Evolutionary conservation across 2,797 vertebrate genomes (phyloP).

Genomic region (Darevskia nairensis): DNA sequence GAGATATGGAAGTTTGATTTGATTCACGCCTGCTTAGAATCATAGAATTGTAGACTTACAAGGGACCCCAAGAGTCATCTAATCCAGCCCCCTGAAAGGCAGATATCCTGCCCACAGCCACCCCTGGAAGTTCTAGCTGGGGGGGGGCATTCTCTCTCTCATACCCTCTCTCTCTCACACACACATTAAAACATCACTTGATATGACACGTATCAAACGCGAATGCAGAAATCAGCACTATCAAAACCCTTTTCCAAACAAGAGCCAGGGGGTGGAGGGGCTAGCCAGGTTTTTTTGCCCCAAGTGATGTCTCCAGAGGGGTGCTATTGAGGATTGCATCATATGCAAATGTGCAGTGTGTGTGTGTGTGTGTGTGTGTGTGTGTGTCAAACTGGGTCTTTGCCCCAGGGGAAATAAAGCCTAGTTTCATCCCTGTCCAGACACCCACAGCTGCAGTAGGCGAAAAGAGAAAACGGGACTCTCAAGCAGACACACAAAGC

Average conservation of each 20-base stretch:
- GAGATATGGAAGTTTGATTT: not conserved
- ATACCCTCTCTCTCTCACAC: not conserved
- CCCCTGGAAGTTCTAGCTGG: not conserved
- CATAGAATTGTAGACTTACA: no score
- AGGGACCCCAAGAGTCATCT: no score
- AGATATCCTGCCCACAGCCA: no score
- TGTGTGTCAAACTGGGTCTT: not conserved
- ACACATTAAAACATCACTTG: not conserved
- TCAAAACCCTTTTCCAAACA: no score
- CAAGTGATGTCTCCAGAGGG: no score
- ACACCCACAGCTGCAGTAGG: not conserved
- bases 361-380: not conserved
- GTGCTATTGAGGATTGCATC: no score
- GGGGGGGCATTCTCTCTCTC: not conserved
- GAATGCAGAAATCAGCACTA: not conserved
- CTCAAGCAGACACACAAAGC: not conserved
- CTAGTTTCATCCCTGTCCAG: not conserved
- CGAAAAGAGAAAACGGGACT: not conserved
- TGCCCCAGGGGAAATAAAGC: no score
- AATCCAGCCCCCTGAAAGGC: no score
- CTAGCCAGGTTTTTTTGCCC: no score
- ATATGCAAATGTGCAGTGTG: no score
- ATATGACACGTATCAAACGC: not conserved
- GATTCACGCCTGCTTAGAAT: no score
- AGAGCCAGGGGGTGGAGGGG: no score